These are phyloP conservation scores for Melitaea cinxia DNA, from an alignment of 1,140 invertebrate genomes.

Conservation along the genomic window DNA sequence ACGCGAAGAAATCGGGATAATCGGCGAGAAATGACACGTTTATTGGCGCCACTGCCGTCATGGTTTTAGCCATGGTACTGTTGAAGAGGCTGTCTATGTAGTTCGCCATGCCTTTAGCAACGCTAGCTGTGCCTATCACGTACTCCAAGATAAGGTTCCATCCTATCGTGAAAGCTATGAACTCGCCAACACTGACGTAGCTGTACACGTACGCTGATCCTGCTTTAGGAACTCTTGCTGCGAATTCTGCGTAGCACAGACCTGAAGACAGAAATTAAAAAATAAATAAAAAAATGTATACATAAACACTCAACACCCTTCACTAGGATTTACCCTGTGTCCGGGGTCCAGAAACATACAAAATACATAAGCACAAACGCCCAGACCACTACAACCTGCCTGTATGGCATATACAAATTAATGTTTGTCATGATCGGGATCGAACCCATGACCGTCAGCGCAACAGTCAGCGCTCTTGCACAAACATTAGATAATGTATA, in stretches of 20 bases:
- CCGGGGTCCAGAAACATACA: no score
- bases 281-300: neutral
- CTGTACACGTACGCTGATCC: slow-evolving; percentile 95
- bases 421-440: no score
- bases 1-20: slow-evolving; percentile 93
- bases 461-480: no score
- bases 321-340: no score
- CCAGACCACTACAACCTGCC: no score
- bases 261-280: slow-evolving; percentile 73
- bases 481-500: no score
- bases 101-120: slow-evolving; percentile 94
- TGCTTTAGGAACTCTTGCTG: slow-evolving; percentile 90
- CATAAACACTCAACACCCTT: no score
- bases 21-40: slow-evolving; percentile 87
- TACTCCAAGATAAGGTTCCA: slow-evolving; percentile 97
- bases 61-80: slow-evolving; percentile 86
- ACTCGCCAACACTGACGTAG: slow-evolving; percentile 94
- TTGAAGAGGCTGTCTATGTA: slow-evolving; percentile 93
- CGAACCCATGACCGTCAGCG: no score
- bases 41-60: slow-evolving; percentile 87
- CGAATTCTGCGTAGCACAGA: slow-evolving; percentile 94
- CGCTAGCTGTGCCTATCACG: slow-evolving; percentile 90
- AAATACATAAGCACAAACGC: no score
- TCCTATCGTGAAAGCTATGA: slow-evolving; percentile 89
- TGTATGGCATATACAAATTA: no score